A percentile compares a stretch with the other conserved stretches of the same genome.
phyloP scores from a whole-genome alignment of 1,140 invertebrate genomes.

The Ruditapes philippinarum region DNA sequence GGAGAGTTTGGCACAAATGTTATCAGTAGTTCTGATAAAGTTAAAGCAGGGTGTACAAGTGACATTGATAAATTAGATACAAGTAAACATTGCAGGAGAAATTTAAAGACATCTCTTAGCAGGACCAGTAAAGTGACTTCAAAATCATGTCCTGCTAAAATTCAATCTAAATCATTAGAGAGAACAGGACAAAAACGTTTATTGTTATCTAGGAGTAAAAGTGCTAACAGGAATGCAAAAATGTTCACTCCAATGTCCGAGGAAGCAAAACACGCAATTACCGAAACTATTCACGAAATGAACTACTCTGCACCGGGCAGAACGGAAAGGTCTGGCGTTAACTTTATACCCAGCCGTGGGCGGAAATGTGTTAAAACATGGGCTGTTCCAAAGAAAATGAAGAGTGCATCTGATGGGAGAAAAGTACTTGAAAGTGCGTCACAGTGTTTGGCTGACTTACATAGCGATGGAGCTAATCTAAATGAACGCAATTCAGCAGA shows the following conservation, averaged over 20 bases:
- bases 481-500: neutral
- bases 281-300: constrained; percentile 68
- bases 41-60: neutral
- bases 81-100: constrained; percentile 2
- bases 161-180: constrained; percentile 2
- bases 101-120: constrained; percentile 24
- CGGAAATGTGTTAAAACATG: constrained; percentile 48
- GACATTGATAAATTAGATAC: neutral
- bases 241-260: constrained; percentile 65
- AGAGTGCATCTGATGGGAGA: neutral
- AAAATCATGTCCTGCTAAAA: constrained; percentile 56
- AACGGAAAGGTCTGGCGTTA: neutral
- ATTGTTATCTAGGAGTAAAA: constrained; percentile 48
- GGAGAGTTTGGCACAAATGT: neutral
- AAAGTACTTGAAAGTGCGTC: neutral
- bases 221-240: constrained; percentile 41
- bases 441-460: neutral
- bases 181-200: constrained; percentile 15
- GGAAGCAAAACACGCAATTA: constrained; percentile 65
- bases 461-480: constrained; percentile 27
- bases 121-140: constrained; percentile 42
- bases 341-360: constrained; percentile 31
- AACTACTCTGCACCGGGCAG: neutral
- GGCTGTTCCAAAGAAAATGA: neutral
- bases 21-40: neutral